Conservation (phyloP, 2,797 vertebrate genomes). For the Micrastur ruficollis region DNA sequence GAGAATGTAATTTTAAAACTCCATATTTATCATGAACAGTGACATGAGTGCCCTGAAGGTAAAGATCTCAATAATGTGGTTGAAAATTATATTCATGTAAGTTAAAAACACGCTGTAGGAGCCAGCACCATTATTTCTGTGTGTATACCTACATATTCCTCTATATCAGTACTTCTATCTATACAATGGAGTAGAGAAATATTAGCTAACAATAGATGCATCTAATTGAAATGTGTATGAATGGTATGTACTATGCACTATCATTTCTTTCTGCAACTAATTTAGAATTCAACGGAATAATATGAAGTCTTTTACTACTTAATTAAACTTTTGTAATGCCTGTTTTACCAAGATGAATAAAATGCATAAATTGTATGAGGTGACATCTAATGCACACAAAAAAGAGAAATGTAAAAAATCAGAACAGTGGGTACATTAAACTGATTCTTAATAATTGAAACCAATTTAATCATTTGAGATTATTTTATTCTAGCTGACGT, state of each 20-base stretch:
- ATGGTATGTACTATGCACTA: conserved; percentile 70
- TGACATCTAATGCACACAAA: conserved; percentile 83
- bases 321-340: conserved; percentile 85
- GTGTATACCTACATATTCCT: neutral
- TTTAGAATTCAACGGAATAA: conserved; percentile 81
- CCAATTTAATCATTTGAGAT: conserved; percentile 83
- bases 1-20: neutral
- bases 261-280: conserved; percentile 77
- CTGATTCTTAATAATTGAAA: conserved; percentile 86
- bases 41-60: neutral
- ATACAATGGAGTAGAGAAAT: conserved; percentile 47
- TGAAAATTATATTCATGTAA: neutral
- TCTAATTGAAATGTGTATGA: conserved; percentile 77
- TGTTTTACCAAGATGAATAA: conserved; percentile 83
- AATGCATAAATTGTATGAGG: conserved; percentile 81
- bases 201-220: conserved; percentile 65
- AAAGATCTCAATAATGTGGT: neutral
- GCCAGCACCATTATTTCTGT: neutral
- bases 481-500: conserved; percentile 85
- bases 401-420: conserved; percentile 81
- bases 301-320: conserved; percentile 83
- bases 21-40: neutral
- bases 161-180: conserved; percentile 26
- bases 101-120: conserved; percentile 24
- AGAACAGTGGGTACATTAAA: conserved; percentile 83